Percentiles rank a stretch among this genome's conserved stretches.
phyloP scores from a whole-genome alignment of 1,140 invertebrate genomes.

The Coptotermes formosanus region DNA sequence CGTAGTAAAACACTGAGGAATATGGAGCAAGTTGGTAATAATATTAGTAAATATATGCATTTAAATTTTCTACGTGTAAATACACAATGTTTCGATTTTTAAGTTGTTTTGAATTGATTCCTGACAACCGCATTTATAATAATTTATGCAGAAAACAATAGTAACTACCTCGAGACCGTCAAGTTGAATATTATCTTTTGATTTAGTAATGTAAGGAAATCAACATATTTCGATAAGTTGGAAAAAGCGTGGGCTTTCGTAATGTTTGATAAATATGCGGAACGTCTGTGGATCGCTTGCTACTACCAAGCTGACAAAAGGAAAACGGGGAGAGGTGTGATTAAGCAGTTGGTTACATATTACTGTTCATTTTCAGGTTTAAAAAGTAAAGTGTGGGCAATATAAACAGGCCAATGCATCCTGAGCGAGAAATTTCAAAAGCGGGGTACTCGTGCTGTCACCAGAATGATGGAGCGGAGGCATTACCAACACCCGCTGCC shows the following conservation, averaged over 20 bases:
- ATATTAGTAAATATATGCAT: too few relatives aligned
- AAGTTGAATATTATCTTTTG: not conserved
- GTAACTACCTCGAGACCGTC: not conserved
- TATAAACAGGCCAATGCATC: not conserved
- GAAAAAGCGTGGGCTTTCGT: not conserved
- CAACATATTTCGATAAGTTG: not conserved
- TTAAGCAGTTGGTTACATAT: not conserved
- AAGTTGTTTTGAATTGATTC: not conserved
- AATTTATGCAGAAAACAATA: not conserved
- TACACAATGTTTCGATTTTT: not conserved
- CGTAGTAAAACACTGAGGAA: too few relatives aligned
- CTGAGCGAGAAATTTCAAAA: not conserved
- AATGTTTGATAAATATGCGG: not conserved
- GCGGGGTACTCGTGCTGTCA: not conserved
- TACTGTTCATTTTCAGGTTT: not conserved
- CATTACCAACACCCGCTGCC: constrained; percentile 1
- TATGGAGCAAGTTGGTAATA: too few relatives aligned
- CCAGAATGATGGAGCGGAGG: not conserved
- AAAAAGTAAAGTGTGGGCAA: not conserved
- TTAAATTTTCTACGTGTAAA: too few relatives aligned
- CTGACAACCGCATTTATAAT: too few relatives aligned
- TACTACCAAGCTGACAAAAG: not conserved
- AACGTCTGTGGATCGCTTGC: not conserved
- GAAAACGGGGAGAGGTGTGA: not conserved
- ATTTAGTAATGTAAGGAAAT: not conserved